Evolutionary conservation across 2,888 invertebrate genomes (phyloP), one percentile per base, ranked within the genome.

Genomic region (Alcis repandata): DNA sequence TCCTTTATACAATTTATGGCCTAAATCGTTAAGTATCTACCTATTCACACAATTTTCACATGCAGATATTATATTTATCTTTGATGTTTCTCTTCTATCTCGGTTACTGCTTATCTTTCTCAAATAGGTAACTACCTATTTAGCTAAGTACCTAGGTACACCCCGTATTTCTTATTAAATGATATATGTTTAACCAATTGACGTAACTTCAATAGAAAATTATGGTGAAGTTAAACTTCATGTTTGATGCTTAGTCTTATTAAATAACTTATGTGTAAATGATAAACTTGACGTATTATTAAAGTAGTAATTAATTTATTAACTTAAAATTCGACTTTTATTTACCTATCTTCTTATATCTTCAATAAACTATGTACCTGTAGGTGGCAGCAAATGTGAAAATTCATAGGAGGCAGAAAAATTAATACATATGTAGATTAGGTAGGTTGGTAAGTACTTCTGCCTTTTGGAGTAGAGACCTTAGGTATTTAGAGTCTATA

Each of bases 221-320:
- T 70, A 70, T 49, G 62, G 80, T 86, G 90, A 87, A 87, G 91
- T 91, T 67, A 83, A 86, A 90, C 90, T 91, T 91, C 87, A 43
- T 81, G 77, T 81, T 87, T 83, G 85, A 65, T 48, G 53, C 66
- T 69, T 67, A 63, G 66, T 63, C 46, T 11, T 59, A 54, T 51
- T 49, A 59, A 51, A 51, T 57, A 82, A 70, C 41, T 32, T 65
- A 61, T 85, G 83, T 91, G 85, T 89, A 89, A 87, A 87, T 90
- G 80, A 83, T 89, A 82, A 86, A 85, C 83, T 85, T 87, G 87
- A 78, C 90, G 89, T 91, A 92, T 89, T 91, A 92, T 88, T 92
- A 92, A 91, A 91, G 62, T 71, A 73, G 71, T 38, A 62, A 87
- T 84, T 87, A 90, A 84, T 80, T 83, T 78, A 82, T 74, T 79